Conservation (phyloP, 2,113 vertebrate genomes). For the Tenrec ecaudatus region DNA sequence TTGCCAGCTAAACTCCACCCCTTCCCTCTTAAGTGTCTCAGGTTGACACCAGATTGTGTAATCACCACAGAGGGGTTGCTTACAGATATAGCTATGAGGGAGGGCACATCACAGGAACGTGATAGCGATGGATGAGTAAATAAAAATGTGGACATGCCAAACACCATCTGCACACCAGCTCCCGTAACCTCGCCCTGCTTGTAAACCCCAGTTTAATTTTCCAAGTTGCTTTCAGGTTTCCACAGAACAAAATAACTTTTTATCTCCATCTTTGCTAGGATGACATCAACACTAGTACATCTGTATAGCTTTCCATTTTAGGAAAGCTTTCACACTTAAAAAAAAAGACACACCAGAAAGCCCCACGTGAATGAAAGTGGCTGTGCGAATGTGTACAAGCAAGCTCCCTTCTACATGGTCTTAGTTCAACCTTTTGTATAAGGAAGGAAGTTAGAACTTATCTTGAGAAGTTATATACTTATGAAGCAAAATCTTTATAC, state of each 20-base stretch:
- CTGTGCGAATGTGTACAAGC: conserved; percentile 19
- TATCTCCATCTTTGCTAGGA: not conserved
- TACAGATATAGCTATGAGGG: not conserved
- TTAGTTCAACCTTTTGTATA: not conserved
- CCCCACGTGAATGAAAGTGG: not conserved
- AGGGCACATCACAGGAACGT: not conserved
- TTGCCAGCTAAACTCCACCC: too few species aligned
- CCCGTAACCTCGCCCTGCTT: not conserved
- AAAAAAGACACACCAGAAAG: conserved; percentile 5
- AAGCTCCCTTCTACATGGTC: not conserved
- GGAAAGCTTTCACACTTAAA: conserved; percentile 53
- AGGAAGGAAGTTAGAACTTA: not conserved
- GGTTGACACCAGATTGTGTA: too few species aligned
- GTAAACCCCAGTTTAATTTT: not conserved
- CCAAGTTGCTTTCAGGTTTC: not conserved
- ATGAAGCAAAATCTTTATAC: not conserved
- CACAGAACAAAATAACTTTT: not conserved
- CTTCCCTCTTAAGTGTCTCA: too few species aligned
- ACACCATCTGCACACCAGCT: not conserved
- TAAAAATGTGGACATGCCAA: not conserved
- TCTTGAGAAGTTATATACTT: not conserved
- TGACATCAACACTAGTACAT: conserved; percentile 59
- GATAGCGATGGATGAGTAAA: not conserved
- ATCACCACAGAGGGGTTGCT: too few species aligned
- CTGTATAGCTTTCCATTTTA: conserved; percentile 64